Conservation (phyloP, 1,140 invertebrate species). For the Drosophila nasuta region DNA sequence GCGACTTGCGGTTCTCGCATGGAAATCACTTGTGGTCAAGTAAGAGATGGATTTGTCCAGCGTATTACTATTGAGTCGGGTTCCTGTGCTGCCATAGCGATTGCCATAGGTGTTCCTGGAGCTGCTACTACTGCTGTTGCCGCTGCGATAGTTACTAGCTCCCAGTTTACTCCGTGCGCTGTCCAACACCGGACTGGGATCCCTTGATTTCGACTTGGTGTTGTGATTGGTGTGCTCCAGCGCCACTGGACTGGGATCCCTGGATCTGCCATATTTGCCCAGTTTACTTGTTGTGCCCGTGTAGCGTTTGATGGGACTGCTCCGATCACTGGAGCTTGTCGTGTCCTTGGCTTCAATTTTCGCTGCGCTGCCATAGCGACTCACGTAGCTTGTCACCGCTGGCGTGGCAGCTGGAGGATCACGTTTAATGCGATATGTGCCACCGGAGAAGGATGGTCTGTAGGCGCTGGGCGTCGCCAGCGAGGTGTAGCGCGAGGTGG, state of each 20-base stretch:
- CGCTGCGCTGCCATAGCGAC: conserved; percentile 61
- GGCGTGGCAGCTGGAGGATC: conserved; percentile 55
- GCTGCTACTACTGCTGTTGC: conserved; percentile 20
- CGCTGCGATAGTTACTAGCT: conserved; percentile 46
- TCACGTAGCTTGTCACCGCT: conserved; percentile 60
- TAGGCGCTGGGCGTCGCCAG: conserved; percentile 75
- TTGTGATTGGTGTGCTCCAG: conserved; percentile 76
- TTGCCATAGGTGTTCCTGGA: conserved; percentile 60
- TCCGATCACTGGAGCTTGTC: conserved; percentile 48
- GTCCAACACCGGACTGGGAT: conserved; percentile 73
- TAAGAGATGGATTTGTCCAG: conserved; percentile 74
- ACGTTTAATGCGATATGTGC: conserved; percentile 79
- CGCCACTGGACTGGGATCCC: conserved; percentile 81
- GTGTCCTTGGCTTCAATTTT: conserved; percentile 62
- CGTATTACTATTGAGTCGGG: conserved; percentile 34
- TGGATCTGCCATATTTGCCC: conserved; percentile 72
- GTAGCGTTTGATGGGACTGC: conserved; percentile 72
- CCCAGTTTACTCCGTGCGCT: conserved; percentile 59
- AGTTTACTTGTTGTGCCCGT: conserved; percentile 61
- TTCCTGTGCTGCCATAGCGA: conserved; percentile 45
- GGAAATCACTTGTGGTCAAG: conserved; percentile 77
- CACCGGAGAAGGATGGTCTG: conserved; percentile 81
- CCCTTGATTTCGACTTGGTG: conserved; percentile 61
- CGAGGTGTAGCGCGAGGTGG: conserved; percentile 69
- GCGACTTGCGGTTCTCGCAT: conserved; percentile 73